phyloP scores from a whole-genome alignment of 2,888 invertebrate genomes.

The Agrochola lychnidis region DNA sequence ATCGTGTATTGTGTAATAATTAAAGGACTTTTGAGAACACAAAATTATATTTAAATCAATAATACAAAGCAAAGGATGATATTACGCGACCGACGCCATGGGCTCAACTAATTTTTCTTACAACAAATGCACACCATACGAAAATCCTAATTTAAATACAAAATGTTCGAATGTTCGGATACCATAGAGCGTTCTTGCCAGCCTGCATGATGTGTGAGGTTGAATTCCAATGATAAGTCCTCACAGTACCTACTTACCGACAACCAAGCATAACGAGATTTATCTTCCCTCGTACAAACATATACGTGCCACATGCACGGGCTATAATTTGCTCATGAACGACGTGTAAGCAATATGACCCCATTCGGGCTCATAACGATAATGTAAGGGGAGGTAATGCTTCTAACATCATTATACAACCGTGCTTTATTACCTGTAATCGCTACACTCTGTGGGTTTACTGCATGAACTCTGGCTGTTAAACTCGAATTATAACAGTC shows the following conservation, averaged over 20 bases:
- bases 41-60: no score
- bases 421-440: constrained; percentile 54
- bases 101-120: no score
- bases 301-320: constrained; percentile 6
- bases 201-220: no score
- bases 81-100: no score
- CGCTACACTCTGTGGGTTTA: constrained; percentile 34
- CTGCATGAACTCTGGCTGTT: constrained; percentile 20
- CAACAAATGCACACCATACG: no score
- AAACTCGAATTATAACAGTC: constrained; percentile 35
- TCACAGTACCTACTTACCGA: background rate
- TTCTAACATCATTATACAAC: constrained; percentile 45
- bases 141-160: no score
- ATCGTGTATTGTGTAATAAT: no score
- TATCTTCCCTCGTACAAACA: constrained; percentile 14
- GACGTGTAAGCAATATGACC: constrained; percentile 49
- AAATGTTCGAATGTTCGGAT: no score
- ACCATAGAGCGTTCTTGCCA: no score
- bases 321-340: constrained; percentile 47
- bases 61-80: no score
- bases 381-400: constrained; percentile 31
- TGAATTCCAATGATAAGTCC: no score
- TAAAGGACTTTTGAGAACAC: no score
- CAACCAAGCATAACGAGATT: constrained; percentile 20
- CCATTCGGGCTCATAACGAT: constrained; percentile 29